These are phyloP conservation scores for Gymnocephalus cernua DNA, from an alignment of 2,113 vertebrate species.

Conservation along the genomic window DNA sequence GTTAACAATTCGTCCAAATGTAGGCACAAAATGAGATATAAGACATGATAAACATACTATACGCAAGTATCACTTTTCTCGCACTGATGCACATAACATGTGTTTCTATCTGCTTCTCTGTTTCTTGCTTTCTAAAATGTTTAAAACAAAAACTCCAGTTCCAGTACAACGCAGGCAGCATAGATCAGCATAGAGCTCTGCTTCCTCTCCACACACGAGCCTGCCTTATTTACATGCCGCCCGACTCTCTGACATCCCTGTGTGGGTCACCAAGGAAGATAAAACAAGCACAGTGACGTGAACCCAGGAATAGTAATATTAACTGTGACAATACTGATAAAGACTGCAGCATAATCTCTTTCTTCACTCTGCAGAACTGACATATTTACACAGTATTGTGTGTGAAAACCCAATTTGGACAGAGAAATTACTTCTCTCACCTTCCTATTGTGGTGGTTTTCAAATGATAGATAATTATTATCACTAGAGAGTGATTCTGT, in stretches of 20 bases:
- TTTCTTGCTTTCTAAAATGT: neutral
- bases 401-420: constrained; percentile 34
- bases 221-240: constrained; percentile 55
- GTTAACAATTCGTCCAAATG: neutral
- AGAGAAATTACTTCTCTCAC: constrained; percentile 32
- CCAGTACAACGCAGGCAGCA: neutral
- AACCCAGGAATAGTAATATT: constrained; percentile 36
- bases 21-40: constrained; percentile 10
- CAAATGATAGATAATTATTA: constrained; percentile 3
- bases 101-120: neutral
- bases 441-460: constrained; percentile 32
- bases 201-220: neutral
- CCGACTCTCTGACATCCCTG: constrained; percentile 32
- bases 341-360: neutral
- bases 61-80: neutral
- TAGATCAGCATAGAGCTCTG: neutral
- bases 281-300: constrained; percentile 34
- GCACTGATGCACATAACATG: neutral
- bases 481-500: constrained; percentile 1
- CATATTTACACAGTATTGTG: constrained; percentile 46
- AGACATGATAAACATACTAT: neutral
- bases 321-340: constrained; percentile 46
- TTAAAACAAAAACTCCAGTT: constrained; percentile 3
- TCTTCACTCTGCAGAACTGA: constrained; percentile 17
- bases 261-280: constrained; percentile 41